A percentile compares a stretch with the other conserved stretches of the same genome.
Conservation (phyloP, 1,140 invertebrate species). For the Oppia nitens region DNA sequence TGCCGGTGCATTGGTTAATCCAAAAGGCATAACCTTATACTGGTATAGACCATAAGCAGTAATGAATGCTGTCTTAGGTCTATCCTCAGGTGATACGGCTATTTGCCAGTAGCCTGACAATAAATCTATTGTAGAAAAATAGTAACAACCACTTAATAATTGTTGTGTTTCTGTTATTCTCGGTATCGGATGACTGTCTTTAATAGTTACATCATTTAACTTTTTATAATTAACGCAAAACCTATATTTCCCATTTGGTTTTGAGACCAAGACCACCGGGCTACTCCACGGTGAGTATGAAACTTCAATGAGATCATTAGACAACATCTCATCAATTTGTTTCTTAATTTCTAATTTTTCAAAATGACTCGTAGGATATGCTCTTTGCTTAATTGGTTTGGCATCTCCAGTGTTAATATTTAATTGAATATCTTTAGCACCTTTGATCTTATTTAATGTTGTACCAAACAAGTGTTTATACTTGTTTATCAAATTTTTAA, state of each 20-base stretch:
- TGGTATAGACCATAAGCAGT: conserved; percentile 13
- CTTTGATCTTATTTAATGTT: too few species aligned
- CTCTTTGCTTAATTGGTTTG: too few species aligned
- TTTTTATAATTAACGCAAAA: conserved; percentile 32
- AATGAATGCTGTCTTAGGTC: conserved; percentile 13
- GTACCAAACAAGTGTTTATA: too few species aligned
- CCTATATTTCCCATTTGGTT: conserved; percentile 30
- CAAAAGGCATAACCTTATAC: conserved; percentile 20
- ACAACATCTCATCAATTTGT: too few species aligned
- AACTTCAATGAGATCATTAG: too few species aligned
- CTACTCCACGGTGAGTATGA: background rate
- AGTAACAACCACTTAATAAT: conserved; percentile 24
- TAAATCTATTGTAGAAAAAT: conserved; percentile 24
- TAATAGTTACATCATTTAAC: conserved; percentile 29
- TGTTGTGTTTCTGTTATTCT: conserved; percentile 30
- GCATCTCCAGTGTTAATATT: too few species aligned
- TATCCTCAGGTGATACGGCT: conserved; percentile 2
- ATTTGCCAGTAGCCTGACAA: conserved; percentile 7
- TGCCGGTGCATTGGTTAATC: conserved; percentile 19
- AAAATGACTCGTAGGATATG: too few species aligned
- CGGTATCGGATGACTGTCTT: conserved; percentile 35
- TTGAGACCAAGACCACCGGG: conserved; percentile 30
- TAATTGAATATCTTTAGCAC: too few species aligned
- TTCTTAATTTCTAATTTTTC: too few species aligned
- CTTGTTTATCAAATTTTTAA: too few species aligned